Evolutionary conservation across 2,797 vertebrate genomes (phyloP).

Genomic region (Acanthiza pusilla): DNA sequence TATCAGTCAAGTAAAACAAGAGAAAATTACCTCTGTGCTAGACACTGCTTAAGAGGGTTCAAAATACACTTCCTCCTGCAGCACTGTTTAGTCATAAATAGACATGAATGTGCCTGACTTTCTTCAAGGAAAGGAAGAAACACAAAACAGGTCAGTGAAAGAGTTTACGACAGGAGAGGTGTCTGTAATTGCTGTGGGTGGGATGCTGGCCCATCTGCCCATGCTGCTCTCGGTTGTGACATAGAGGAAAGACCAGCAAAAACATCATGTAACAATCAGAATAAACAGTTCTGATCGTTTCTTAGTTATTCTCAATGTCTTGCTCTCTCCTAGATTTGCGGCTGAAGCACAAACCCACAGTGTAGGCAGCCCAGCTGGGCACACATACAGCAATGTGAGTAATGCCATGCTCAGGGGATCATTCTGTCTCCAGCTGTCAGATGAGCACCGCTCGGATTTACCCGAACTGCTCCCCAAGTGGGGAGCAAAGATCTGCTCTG

Average conservation of each 20-base stretch:
- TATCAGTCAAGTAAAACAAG: neutral
- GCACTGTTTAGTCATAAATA: neutral
- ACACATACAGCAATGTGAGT: conserved; percentile 73
- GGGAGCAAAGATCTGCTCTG: neutral
- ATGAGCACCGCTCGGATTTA: neutral
- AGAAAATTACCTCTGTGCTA: neutral
- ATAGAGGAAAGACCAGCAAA: neutral
- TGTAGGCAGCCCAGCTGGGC: conserved; percentile 25
- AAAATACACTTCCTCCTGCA: neutral
- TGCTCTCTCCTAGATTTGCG: conserved; percentile 65
- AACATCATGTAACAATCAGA: neutral
- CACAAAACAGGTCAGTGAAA: neutral
- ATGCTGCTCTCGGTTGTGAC: neutral
- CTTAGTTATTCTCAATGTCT: neutral
- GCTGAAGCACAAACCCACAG: conserved; percentile 46
- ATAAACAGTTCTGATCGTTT: neutral
- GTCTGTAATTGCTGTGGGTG: neutral
- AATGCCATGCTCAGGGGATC: neutral
- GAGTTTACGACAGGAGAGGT: neutral
- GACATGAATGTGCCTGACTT: neutral
- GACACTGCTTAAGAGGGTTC: neutral
- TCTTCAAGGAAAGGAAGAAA: neutral
- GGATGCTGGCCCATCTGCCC: neutral
- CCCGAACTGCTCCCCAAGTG: neutral
- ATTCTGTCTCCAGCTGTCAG: neutral